phyloP scores from a whole-genome alignment of 2,113 vertebrate genomes.

The Neolamprologus brichardi region DNA sequence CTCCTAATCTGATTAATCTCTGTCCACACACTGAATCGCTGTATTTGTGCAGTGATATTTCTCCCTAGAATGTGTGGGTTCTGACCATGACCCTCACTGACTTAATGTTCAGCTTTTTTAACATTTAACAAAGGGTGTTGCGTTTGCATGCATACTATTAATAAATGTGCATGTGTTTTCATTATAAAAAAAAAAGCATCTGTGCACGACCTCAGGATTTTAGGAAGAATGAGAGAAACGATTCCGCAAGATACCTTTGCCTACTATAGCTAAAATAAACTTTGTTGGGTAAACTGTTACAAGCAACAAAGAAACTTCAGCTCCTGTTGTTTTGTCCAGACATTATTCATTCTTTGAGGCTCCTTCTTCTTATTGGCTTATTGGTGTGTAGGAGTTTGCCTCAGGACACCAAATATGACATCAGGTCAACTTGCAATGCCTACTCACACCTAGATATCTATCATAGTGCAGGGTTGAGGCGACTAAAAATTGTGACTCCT shows the following conservation, averaged over 20 bases:
- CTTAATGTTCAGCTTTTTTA: neutral
- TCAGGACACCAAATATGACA: neutral
- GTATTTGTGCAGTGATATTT: slow-evolving; percentile 7
- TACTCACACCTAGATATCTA: neutral
- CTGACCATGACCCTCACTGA: neutral
- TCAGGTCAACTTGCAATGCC: neutral
- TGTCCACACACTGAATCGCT: neutral
- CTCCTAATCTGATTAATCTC: slow-evolving; percentile 54
- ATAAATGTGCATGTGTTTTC: neutral
- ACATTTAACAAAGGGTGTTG: neutral
- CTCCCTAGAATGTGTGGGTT: neutral
- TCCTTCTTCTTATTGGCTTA: neutral
- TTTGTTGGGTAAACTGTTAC: neutral
- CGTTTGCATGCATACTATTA: neutral
- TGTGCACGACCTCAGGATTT: neutral
- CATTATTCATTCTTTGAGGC: neutral
- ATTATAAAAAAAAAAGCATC: neutral
- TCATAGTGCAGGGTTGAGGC: neutral
- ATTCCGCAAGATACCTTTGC: neutral
- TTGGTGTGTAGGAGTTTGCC: neutral
- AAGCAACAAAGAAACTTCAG: neutral
- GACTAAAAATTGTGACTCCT: neutral
- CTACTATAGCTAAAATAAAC: neutral
- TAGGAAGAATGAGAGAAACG: neutral
- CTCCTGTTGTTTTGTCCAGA: neutral